A percentile compares a stretch with the other conserved stretches of the same genome.
These are phyloP conservation scores for Osmerus mordax DNA, from an alignment of 2,113 vertebrate species.

Conservation along the genomic window DNA sequence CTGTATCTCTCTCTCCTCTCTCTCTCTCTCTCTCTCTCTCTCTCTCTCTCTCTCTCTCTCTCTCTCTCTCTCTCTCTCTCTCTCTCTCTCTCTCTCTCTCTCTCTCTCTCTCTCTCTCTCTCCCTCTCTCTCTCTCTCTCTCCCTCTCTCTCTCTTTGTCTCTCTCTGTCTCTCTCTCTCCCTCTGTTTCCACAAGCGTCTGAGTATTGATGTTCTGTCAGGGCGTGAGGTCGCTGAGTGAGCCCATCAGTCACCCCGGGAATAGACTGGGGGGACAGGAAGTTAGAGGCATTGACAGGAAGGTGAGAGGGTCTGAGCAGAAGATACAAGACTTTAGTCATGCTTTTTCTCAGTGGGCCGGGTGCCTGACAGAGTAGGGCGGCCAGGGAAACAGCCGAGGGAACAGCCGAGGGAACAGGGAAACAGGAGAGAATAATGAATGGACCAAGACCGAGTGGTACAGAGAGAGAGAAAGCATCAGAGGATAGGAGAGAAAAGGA, in stretches of 20 bases:
- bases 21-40: not conserved
- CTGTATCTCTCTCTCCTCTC: not conserved
- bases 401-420: not conserved
- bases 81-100: not conserved
- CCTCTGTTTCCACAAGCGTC: not conserved
- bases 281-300: not conserved
- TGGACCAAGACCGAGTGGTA: not conserved
- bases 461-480: not conserved
- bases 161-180: not conserved
- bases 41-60: not conserved
- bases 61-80: not conserved
- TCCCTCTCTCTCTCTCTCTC: not conserved
- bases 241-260: not conserved
- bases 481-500: not conserved
- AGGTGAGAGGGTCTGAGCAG: not conserved
- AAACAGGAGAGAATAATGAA: not conserved
- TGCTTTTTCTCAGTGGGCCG: not conserved
- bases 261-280: not conserved
- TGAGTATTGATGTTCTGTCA: conserved; percentile 3
- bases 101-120: not conserved
- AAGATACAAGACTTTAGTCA: not conserved
- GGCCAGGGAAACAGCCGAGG: not conserved
- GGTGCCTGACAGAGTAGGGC: not conserved
- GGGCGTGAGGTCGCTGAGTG: conserved; percentile 1
- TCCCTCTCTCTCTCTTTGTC: not conserved